Conservation (phyloP, 1,140 invertebrate species). For the Apis laboriosa region DNA sequence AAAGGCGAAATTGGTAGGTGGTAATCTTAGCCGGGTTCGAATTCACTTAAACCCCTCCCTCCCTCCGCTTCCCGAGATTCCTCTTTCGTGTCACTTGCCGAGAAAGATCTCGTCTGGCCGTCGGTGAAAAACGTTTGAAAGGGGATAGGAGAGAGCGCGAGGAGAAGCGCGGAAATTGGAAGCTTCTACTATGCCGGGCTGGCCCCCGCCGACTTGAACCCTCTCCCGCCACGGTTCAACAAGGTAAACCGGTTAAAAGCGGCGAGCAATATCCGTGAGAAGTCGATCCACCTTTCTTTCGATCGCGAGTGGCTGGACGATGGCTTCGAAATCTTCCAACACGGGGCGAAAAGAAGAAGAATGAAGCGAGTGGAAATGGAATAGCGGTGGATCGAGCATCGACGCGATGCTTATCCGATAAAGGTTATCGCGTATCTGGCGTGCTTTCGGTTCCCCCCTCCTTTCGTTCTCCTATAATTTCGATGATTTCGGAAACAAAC, state of each 20-base stretch:
- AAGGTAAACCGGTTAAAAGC: constrained; percentile 68
- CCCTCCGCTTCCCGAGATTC: constrained; percentile 44
- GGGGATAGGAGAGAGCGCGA: constrained; percentile 48
- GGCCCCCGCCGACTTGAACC: constrained; percentile 28
- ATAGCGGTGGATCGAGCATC: background rate
- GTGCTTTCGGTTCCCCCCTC: too few relatives aligned
- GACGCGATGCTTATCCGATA: too few relatives aligned
- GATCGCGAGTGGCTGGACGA: constrained; percentile 29
- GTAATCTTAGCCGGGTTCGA: constrained; percentile 56
- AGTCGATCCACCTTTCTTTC: constrained; percentile 35
- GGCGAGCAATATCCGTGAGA: constrained; percentile 64
- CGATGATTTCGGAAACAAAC: too few relatives aligned
- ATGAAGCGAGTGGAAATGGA: background rate
- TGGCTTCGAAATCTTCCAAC: constrained; percentile 22
- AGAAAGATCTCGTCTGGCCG: constrained; percentile 25
- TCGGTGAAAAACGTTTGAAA: constrained; percentile 61
- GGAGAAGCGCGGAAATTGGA: constrained; percentile 60
- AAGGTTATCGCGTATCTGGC: too few relatives aligned
- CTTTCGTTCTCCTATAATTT: too few relatives aligned
- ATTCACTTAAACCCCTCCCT: constrained; percentile 53
- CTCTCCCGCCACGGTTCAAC: constrained; percentile 35
- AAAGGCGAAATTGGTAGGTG: constrained; percentile 55
- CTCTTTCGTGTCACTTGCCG: constrained; percentile 38
- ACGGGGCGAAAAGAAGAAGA: background rate
- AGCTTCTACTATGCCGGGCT: constrained; percentile 52